Base-by-base conservation (phyloP, 2,113 vertebrate genomes). In the Lutjanus erythropterus region DNA sequence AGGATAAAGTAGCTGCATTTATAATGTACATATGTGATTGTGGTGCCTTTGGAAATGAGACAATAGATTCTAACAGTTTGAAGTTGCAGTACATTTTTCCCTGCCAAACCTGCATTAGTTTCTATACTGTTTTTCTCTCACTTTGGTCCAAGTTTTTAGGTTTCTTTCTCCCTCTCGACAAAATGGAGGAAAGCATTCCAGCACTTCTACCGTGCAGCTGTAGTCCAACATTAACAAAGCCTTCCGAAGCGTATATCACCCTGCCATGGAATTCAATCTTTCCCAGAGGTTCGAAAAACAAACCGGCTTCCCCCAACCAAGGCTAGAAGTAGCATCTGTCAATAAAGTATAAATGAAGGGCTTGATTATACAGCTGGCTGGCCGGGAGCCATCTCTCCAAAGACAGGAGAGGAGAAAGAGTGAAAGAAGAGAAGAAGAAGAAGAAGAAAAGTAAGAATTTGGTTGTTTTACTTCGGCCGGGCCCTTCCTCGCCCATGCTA, bases 301-400 rank as follows among this genome's bases (percentile, higher is more conserved):
- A 91, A 93, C 87, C 53, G 29, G 90, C 69, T 83, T 91, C 86
- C 81, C 82, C 70, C 66, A 58, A 87, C 82, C 84, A 53, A 80
- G 82, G 81, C 87, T 87, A 72, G 84, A 88, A 90, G 90, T 91
- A 91, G 93, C 90, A 94, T 94, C 91, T 94, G 93, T 95, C 94
- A 95, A 94, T 95, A 95, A 93, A 91, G 90, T 84, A 85, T 83
- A 93, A 92, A 89, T 90, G 90, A 90, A 92, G 78, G 81, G 67
- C 83, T 86, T 94, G 92, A 93, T 95, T 95, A 91, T 93, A 93
- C 94, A 94, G 93, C 93, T 94, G 92, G 86, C 86, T 94, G 90
- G 91, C 89, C 73, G 2, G 52, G 77, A 90, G 93, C 91, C 93
- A 91, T 91, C 58, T 59, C 88, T 86, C 78, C 59, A 6, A 88